These are phyloP conservation scores for Notolepis coatsorum DNA, from an alignment of 2,797 vertebrate genomes.

Conservation along the genomic window DNA sequence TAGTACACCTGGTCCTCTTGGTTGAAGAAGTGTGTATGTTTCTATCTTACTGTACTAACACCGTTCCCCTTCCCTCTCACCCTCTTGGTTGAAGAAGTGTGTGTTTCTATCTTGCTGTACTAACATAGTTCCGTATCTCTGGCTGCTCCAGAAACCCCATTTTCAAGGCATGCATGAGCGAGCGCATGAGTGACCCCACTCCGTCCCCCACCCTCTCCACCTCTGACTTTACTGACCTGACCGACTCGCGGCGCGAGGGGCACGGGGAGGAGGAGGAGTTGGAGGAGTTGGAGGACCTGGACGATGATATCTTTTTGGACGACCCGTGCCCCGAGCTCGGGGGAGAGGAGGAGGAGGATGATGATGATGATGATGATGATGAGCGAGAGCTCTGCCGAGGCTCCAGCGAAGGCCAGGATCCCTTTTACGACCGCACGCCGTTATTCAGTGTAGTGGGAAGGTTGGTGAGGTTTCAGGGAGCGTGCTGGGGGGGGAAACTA, in stretches of 20 bases:
- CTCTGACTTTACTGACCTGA: conserved; percentile 97
- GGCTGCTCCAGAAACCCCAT: conserved; percentile 98
- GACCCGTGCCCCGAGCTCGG: conserved; percentile 86
- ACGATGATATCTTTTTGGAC: conserved; percentile 95
- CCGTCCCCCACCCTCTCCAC: conserved; percentile 97
- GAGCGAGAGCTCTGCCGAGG: conserved; percentile 78
- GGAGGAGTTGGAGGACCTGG: conserved; percentile 84
- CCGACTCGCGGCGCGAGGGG: conserved; percentile 92
- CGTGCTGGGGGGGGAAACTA: conserved; percentile 97
- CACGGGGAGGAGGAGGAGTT: conserved; percentile 89
- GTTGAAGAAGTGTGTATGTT: conserved; percentile 84
- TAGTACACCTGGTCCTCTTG: conserved; percentile 21
- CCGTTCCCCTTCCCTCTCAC: conserved; percentile 70
- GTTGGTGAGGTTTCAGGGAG: conserved; percentile 99
- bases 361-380: conserved; percentile 79
- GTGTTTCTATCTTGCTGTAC: conserved; percentile 88
- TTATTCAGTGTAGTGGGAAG: conserved; percentile 99
- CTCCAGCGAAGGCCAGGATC: conserved; percentile 94
- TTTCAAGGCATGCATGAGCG: conserved; percentile 99
- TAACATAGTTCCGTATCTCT: conserved; percentile 96
- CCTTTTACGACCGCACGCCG: conserved; percentile 99
- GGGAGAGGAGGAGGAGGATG: conserved; percentile 79
- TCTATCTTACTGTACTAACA: conserved; percentile 92
- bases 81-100: conserved; percentile 79
- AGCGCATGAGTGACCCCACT: conserved; percentile 97